Base-by-base conservation (phyloP, 2,888 invertebrate genomes). In the Folsomia manolachei region DNA sequence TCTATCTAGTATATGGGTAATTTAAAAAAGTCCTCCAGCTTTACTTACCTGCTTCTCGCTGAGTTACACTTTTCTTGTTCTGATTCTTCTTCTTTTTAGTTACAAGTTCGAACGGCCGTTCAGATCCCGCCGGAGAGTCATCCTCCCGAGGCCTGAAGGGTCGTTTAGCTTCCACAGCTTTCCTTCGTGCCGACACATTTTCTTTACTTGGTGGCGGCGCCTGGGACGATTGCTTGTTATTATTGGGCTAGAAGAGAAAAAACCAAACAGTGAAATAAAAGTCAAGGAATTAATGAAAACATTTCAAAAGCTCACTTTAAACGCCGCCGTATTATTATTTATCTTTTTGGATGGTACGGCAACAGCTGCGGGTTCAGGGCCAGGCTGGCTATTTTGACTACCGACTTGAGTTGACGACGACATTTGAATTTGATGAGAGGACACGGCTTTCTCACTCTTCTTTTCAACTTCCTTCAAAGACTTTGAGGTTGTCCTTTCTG, bases 41-140 rank as follows among this genome's bases (percentile, higher is more conserved):
- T 4, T 39, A 4, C 39, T 24, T 24, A 64, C 64, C 26, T 2
- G 64, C 64, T n/a, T 64, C 64, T 27, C 64, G 64, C 19, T 60
- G 60, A 7, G 68, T 60, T 7, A 7, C 2, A 21, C 19, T 68
- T 14, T 39, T 39, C 27, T 60, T 68, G 14, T 27, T 39, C 39
- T 39, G 4, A 14, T 73, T 71, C 56, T 75, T 75, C 23, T 73
- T 71, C 56, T 75, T 75, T 56, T 75, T 75, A 1, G 71, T 70
- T 61, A 75, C 75, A 21, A 75, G 63, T 1, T 73, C 75, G 25
- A 73, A 75, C 1, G 75, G 73, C 7, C 67, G 69, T 67, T 72
- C 63, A 21, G 7, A 14, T n/a, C n/a, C n/a, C n/a, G n/a, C n/a
- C 14, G 39, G 4, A 39, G 39, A 39, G 39, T 39, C 39, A 39